Percentiles rank a stretch among this genome's conserved stretches.
Conservation (phyloP, 2,888 invertebrate genomes). For the Cosmopolites sordidus region DNA sequence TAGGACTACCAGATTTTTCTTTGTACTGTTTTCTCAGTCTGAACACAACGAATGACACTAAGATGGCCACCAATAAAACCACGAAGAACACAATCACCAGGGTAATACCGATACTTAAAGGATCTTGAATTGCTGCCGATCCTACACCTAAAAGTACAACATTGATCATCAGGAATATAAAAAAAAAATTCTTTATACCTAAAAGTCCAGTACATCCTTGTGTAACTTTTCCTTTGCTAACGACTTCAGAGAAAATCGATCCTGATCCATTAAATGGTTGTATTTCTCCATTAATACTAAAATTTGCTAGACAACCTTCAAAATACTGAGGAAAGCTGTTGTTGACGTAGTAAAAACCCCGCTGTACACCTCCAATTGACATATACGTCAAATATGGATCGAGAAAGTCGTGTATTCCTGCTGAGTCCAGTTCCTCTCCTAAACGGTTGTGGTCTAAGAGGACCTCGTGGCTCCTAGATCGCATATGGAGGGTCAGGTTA, state of each 20-base stretch:
- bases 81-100: conserved; percentile 92
- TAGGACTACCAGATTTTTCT: conserved; percentile 70
- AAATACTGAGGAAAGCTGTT: conserved; percentile 61
- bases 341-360: conserved; percentile 56
- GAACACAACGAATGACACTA: conserved; percentile 89
- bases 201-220: conserved; percentile 72
- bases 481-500: conserved; percentile 71
- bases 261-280: conserved; percentile 88
- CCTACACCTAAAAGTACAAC: conserved; percentile 57
- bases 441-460: conserved; percentile 65
- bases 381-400: conserved; percentile 83
- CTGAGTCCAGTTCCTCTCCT: conserved; percentile 82
- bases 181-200: conserved; percentile 13
- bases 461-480: conserved; percentile 66
- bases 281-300: conserved; percentile 82
- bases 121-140: conserved; percentile 75
- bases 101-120: conserved; percentile 87
- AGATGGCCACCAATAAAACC: conserved; percentile 80
- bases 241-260: conserved; percentile 68
- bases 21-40: conserved; percentile 81
- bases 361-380: conserved; percentile 72
- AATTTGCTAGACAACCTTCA: conserved; percentile 86
- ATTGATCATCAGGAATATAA: no score
- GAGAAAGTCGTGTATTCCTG: conserved; percentile 85
- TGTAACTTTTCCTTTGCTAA: conserved; percentile 67